Base-by-base conservation (phyloP, 2,888 invertebrate species). In the Cheilosia vernalis region DNA sequence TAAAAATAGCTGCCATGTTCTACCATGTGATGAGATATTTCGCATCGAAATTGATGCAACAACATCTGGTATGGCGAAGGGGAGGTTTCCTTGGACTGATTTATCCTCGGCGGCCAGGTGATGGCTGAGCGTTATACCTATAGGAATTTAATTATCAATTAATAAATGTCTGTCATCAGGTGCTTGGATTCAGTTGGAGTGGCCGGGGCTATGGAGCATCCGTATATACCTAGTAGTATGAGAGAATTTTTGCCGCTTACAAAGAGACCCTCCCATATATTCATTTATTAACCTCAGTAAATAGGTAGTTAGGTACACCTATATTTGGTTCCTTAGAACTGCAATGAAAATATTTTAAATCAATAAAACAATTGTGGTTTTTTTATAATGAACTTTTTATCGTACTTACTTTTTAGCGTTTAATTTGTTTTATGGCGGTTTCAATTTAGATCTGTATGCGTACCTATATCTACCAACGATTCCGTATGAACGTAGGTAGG, bases 1-100 rank as follows among this genome's bases (percentile, higher is more conserved):
- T 85, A 66, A 81, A 85, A 85, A 72, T 76, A 77, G 76, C 81
- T 77, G 80, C 81, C 81, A 58, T 66, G 44, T 33, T 66, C 27
- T 21, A 9, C 9, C 19, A 49, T 56, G 53, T 53, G 60, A 51
- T 55, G 40, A n/a, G 7, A 33, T 47, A 40, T 56, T 82, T 78
- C 49, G 82, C 72, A 83, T 73, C 44, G 30, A 55, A 53, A 56
- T 64, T 60, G 7, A n/a, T 49, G 37, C 13, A 33, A 42, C 17
- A 47, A 44, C 78, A 79, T 64, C 78, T 79, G 78, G 74, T 17
- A 40, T 15, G 56, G 19, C 21, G 56, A 21, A 10, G 17, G 33
- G 37, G 5, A 24, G 53, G 19, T 40, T 17, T 33, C 42, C 19
- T 40, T 17, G 19, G 67, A 27, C 47, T 83, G 83, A 83, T 73